These are phyloP conservation scores for Mesoclemmys tuberculata DNA, from an alignment of 2,113 vertebrate species.

Conservation along the genomic window DNA sequence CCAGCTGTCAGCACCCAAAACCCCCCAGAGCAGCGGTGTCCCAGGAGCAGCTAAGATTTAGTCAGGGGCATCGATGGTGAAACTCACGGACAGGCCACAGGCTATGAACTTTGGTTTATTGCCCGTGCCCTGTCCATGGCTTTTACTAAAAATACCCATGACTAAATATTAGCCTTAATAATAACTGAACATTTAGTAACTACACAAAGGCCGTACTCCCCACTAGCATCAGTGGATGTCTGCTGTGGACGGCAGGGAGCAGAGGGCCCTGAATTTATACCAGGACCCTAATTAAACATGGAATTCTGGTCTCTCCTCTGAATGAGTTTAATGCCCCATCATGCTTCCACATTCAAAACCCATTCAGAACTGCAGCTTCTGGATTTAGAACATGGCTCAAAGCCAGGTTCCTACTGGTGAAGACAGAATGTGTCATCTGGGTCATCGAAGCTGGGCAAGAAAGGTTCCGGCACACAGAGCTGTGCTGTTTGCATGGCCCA, in stretches of 20 bases:
- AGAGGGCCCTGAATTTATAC: no score
- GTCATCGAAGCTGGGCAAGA: background rate
- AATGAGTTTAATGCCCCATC: background rate
- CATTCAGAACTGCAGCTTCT: background rate
- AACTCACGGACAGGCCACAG: no score
- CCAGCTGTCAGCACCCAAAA: no score
- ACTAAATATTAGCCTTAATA: no score
- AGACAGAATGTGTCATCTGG: background rate
- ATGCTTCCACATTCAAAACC: background rate
- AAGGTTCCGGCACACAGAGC: conserved; percentile 18
- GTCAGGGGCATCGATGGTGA: no score
- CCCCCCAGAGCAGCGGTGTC: no score
- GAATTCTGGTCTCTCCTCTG: background rate
- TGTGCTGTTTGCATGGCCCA: conserved; percentile 21
- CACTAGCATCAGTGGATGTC: background rate
- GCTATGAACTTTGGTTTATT: no score
- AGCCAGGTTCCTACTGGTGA: background rate
- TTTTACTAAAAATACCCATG: no score
- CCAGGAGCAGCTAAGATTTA: no score
- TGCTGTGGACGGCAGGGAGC: background rate
- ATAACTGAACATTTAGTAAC: background rate
- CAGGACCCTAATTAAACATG: background rate
- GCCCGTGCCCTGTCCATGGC: no score
- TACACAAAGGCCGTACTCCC: background rate
- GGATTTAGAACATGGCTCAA: background rate